Percentiles rank a stretch among this genome's conserved stretches.
These are phyloP conservation scores for Pyrrhura leucotis DNA, from an alignment of 2,797 vertebrate species.

Conservation along the genomic window DNA sequence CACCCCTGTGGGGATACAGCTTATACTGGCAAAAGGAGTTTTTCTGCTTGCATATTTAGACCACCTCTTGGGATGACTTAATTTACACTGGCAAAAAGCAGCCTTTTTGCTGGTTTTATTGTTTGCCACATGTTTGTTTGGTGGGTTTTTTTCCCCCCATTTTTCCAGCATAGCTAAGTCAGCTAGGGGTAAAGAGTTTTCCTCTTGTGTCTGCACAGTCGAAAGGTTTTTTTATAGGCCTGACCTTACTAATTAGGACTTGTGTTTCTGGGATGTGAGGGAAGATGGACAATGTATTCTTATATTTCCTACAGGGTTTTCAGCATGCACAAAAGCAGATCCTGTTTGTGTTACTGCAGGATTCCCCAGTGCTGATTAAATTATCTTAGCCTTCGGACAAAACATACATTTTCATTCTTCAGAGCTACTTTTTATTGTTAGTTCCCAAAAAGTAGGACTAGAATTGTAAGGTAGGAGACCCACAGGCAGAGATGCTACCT, in stretches of 20 bases:
- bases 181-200: neutral
- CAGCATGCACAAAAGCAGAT: neutral
- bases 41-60: conserved; percentile 48
- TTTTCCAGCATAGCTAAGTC: neutral
- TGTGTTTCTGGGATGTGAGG: neutral
- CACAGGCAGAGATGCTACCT: neutral
- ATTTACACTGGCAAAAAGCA: conserved; percentile 60
- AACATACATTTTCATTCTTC: neutral
- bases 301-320: neutral
- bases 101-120: neutral
- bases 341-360: neutral
- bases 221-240: neutral
- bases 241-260: neutral
- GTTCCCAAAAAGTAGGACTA: neutral
- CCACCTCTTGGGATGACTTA: conserved; percentile 37
- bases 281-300: neutral
- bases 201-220: neutral
- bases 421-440: neutral
- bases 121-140: neutral
- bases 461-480: neutral
- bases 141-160: accelerated
- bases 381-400: neutral
- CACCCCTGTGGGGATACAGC: conserved; percentile 6
- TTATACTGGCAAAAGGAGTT: conserved; percentile 40
- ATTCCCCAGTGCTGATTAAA: neutral